phyloP scores from a whole-genome alignment of 2,797 vertebrate genomes.

The Carduelis carduelis region DNA sequence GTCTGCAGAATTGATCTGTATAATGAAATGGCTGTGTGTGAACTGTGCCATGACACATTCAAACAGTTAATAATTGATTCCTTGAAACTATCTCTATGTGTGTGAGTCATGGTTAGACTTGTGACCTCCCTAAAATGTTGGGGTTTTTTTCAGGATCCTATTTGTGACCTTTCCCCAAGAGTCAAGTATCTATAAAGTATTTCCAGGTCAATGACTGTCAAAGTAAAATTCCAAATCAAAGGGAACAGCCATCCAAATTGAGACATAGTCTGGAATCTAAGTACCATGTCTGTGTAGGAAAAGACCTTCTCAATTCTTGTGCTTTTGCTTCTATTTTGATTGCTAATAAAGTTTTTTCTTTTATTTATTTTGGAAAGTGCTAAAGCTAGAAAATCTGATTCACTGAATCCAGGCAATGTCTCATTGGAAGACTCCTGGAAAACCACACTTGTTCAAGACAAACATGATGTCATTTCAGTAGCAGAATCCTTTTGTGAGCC shows the following conservation, averaged over 20 bases:
- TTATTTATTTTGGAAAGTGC: neutral
- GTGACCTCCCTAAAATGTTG: neutral
- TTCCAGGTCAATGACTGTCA: neutral
- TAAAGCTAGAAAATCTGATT: neutral
- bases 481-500: conserved; percentile 20
- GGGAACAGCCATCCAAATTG: neutral
- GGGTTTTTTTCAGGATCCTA: neutral
- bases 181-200: neutral
- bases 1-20: neutral
- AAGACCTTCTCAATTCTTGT: neutral
- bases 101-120: neutral
- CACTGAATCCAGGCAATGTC: neutral
- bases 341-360: neutral
- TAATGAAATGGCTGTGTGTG: neutral
- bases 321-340: neutral
- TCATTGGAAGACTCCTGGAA: conserved; percentile 3
- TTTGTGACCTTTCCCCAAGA: neutral
- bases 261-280: neutral
- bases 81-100: neutral
- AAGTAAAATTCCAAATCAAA: neutral
- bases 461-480: conserved; percentile 18
- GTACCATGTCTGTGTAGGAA: neutral
- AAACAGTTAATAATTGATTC: neutral
- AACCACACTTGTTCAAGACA: neutral
- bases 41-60: neutral